phyloP scores from a whole-genome alignment of 2,113 vertebrate genomes.

The Verasper variegatus region DNA sequence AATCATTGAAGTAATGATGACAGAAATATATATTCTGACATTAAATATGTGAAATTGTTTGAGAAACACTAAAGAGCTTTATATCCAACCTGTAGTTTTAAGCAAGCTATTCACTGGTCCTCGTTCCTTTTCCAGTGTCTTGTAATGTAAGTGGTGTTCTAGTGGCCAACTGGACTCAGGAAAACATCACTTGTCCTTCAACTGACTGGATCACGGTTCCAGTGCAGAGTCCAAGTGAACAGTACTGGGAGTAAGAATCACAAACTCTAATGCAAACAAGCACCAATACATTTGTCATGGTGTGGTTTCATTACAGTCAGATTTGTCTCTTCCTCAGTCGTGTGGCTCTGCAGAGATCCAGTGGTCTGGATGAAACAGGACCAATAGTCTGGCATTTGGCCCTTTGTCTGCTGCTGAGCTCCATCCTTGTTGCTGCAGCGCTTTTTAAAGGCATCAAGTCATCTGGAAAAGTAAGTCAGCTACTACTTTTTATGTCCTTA shows the following conservation, averaged over 20 bases:
- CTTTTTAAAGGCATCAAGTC: constrained; percentile 95
- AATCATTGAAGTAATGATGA: not conserved
- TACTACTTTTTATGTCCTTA: not conserved
- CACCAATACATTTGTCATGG: not conserved
- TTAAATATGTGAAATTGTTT: too few species aligned
- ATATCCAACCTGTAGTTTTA: not conserved
- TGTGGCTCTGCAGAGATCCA: constrained; percentile 87
- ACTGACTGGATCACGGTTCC: constrained; percentile 33
- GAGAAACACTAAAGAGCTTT: not conserved
- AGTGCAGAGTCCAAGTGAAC: constrained; percentile 88
- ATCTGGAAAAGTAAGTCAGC: constrained; percentile 90
- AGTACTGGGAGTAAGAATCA: constrained; percentile 94
- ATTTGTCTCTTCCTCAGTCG: constrained; percentile 72
- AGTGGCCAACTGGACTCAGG: constrained; percentile 79
- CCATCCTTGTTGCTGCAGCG: constrained; percentile 85
- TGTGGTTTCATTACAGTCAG: not conserved
- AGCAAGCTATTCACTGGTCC: not conserved
- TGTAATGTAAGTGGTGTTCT: constrained; percentile 80
- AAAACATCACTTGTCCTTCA: constrained; percentile 65
- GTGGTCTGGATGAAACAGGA: constrained; percentile 88
- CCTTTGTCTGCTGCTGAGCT: constrained; percentile 91
- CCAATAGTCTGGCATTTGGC: constrained; percentile 93
- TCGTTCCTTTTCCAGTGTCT: constrained; percentile 47
- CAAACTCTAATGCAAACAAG: not conserved
- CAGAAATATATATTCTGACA: not conserved